Conservation (phyloP, 2,113 vertebrate genomes). For the Esox niger region DNA sequence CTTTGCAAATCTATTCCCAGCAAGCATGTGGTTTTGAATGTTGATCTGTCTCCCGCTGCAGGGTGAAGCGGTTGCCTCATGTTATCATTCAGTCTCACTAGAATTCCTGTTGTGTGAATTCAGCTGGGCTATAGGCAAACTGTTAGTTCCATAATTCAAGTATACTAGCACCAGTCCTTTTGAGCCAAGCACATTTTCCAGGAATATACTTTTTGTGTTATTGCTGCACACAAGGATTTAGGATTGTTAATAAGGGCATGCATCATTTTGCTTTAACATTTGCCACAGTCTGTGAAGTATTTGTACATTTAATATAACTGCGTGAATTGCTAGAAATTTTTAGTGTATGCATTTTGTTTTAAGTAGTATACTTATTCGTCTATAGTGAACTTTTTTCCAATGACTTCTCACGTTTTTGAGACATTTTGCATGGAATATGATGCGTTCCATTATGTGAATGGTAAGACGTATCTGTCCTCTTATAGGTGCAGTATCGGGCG, state of each 20-base stretch:
- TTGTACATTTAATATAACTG: background rate
- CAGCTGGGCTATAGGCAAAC: no score
- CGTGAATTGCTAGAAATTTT: conserved; percentile 15
- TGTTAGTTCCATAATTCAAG: background rate
- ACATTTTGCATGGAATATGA: conserved; percentile 73
- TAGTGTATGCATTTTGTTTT: conserved; percentile 29
- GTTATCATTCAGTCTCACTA: background rate
- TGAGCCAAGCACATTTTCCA: background rate
- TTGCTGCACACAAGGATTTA: background rate
- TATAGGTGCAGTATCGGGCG: conserved; percentile 74
- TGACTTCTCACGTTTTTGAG: conserved; percentile 31
- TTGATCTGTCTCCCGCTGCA: background rate
- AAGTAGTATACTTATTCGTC: conserved; percentile 25
- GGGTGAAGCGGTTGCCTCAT: background rate
- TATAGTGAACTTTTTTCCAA: conserved; percentile 32
- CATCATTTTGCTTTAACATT: background rate
- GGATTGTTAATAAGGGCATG: background rate
- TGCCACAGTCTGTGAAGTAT: background rate
- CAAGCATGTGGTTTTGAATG: conserved; percentile 10
- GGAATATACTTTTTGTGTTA: background rate
- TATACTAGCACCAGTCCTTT: background rate
- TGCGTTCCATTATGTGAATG: conserved; percentile 69
- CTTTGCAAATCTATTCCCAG: background rate
- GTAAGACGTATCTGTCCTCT: conserved; percentile 79
- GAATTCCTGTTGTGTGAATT: background rate